phyloP scores from a whole-genome alignment of 2,797 vertebrate species.

The Crax fasciolata region DNA sequence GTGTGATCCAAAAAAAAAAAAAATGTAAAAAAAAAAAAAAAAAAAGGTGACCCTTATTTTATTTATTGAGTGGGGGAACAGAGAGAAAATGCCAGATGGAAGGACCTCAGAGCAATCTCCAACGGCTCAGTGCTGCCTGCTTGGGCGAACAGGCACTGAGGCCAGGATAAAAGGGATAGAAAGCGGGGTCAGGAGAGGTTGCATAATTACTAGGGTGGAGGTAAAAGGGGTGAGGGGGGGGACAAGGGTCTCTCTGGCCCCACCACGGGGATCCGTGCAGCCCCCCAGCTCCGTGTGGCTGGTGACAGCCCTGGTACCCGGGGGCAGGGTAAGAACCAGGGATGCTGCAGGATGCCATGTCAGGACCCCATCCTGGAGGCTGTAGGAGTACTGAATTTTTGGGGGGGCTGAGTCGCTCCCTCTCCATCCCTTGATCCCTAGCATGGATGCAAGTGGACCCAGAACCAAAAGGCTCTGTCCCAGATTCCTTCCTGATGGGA shows the following conservation, averaged over 20 bases:
- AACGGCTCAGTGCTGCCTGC: constrained; percentile 80
- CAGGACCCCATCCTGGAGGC: not conserved
- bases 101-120: constrained; percentile 82
- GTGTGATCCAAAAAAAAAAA: constrained; percentile 83
- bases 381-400: not conserved
- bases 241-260: constrained; percentile 60
- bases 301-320: not conserved
- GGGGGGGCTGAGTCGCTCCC: not conserved
- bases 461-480: not conserved
- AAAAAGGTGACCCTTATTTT: constrained; percentile 82
- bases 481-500: not conserved
- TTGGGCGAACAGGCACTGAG: constrained; percentile 82
- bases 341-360: not conserved
- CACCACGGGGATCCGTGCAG: not conserved
- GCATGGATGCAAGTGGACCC: not conserved
- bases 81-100: constrained; percentile 92
- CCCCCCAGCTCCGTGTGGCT: not conserved
- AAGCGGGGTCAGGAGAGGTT: constrained; percentile 83
- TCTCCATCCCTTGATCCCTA: not conserved
- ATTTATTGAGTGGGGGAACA: constrained; percentile 84
- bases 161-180: constrained; percentile 81
- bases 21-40: not conserved
- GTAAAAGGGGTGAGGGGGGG: constrained; percentile 65
- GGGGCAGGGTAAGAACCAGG: not conserved
- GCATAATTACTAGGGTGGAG: constrained; percentile 82